phyloP scores from a whole-genome alignment of 1,140 invertebrate species.

The Sycobia sp. region DNA sequence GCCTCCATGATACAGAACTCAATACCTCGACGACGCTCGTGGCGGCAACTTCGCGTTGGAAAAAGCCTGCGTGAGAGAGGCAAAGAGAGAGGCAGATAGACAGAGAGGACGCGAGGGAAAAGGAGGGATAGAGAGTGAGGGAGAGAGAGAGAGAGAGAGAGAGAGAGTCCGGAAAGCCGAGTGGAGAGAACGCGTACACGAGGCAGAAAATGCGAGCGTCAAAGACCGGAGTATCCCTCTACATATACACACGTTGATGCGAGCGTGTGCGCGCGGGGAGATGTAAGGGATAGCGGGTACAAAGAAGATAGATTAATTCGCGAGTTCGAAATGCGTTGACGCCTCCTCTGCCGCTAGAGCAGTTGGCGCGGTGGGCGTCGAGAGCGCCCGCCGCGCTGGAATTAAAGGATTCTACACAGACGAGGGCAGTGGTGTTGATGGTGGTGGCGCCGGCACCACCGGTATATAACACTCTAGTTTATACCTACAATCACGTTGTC shows the following conservation, averaged over 20 bases:
- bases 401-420: not conserved
- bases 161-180: too few species aligned
- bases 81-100: too few species aligned
- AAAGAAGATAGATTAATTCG: conserved; percentile 7
- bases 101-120: too few species aligned
- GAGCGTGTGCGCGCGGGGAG: not conserved
- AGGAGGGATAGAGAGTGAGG: too few species aligned
- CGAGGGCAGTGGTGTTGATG: too few species aligned
- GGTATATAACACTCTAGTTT: too few species aligned
- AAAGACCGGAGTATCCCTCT: not conserved
- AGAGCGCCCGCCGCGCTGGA: not conserved
- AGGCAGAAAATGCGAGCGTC: conserved; percentile 32
- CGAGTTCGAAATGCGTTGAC: not conserved
- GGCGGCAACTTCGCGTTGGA: conserved; percentile 29
- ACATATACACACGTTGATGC: too few species aligned
- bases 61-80: conserved; percentile 15
- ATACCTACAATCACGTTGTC: too few species aligned
- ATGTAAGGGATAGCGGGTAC: not conserved
- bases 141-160: too few species aligned
- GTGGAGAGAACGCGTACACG: conserved; percentile 25
- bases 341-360: not conserved
- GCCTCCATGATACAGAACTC: conserved; percentile 61
- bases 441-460: too few species aligned
- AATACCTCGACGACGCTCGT: conserved; percentile 50
- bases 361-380: not conserved